phyloP scores from a whole-genome alignment of 2,888 invertebrate genomes.

The Dicycla oo region DNA sequence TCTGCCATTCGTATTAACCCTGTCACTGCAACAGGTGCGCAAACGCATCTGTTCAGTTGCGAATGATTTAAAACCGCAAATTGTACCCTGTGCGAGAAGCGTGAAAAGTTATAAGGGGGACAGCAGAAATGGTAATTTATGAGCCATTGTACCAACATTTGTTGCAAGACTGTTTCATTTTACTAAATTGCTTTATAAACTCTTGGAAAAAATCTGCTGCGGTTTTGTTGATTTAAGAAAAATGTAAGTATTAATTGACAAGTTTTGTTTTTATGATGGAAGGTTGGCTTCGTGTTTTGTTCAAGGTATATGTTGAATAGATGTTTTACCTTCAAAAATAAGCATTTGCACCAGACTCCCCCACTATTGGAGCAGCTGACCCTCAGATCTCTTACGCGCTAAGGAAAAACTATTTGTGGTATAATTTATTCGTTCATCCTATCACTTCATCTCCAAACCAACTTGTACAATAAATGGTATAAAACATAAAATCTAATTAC shows the following conservation, averaged over 20 bases:
- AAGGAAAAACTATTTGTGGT: no score
- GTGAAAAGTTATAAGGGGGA: slow-evolving; percentile 68
- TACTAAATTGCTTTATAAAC: slow-evolving; percentile 42
- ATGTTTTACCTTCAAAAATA: neutral
- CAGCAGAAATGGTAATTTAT: slow-evolving; percentile 53
- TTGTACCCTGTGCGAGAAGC: slow-evolving; percentile 70
- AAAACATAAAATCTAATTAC: slow-evolving; percentile 59
- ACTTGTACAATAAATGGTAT: slow-evolving; percentile 20
- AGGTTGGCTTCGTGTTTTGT: neutral
- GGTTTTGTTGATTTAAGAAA: slow-evolving; percentile 18
- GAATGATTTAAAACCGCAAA: slow-evolving; percentile 82
- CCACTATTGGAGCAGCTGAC: no score
- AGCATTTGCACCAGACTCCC: no score
- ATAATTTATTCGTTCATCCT: no score
- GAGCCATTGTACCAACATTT: slow-evolving; percentile 17
- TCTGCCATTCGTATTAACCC: slow-evolving; percentile 46
- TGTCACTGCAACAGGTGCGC: slow-evolving; percentile 71
- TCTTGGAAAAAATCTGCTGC: slow-evolving; percentile 31
- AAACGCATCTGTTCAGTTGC: slow-evolving; percentile 74
- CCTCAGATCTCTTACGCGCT: no score
- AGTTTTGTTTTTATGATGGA: neutral
- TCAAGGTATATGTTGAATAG: neutral
- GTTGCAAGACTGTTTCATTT: slow-evolving; percentile 34
- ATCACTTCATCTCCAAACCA: slow-evolving; percentile 3
- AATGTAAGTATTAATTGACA: no score